Evolutionary conservation across 2,113 vertebrate species (phyloP).

Genomic region (Caretta caretta): DNA sequence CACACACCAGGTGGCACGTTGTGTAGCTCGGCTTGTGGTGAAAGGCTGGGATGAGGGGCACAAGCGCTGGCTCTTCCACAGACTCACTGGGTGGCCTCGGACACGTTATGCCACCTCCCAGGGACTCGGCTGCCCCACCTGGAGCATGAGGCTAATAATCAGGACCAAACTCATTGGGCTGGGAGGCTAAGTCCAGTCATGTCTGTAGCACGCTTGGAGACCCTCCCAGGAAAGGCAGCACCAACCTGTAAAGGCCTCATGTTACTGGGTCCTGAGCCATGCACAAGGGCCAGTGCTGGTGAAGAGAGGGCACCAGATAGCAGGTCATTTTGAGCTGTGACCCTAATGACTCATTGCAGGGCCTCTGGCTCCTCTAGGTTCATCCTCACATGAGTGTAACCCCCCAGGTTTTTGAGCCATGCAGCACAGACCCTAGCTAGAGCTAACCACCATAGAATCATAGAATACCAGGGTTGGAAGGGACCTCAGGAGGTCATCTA

Average conservation of each 20-base stretch:
- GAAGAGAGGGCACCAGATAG: background rate
- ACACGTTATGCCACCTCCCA: background rate
- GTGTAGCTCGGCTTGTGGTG: background rate
- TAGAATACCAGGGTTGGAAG: too few species aligned
- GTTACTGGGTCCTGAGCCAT: background rate
- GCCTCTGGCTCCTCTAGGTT: too few species aligned
- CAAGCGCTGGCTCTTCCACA: background rate
- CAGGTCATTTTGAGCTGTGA: background rate
- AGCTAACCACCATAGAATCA: too few species aligned
- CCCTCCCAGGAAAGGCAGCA: background rate
- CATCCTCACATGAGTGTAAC: too few species aligned
- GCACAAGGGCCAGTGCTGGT: background rate
- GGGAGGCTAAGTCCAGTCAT: background rate
- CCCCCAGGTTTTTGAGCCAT: too few species aligned
- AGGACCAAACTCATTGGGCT: background rate
- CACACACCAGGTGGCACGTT: too few species aligned
- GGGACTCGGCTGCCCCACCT: background rate
- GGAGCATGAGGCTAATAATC: background rate
- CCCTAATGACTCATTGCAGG: too few species aligned
- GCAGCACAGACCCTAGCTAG: too few species aligned
- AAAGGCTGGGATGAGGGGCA: background rate
- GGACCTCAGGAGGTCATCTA: too few species aligned
- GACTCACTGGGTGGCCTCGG: background rate
- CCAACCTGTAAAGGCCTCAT: background rate
- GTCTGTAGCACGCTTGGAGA: background rate